Evolutionary conservation across 2,888 invertebrate species (phyloP).

Genomic region (Cynaeus angustus): DNA sequence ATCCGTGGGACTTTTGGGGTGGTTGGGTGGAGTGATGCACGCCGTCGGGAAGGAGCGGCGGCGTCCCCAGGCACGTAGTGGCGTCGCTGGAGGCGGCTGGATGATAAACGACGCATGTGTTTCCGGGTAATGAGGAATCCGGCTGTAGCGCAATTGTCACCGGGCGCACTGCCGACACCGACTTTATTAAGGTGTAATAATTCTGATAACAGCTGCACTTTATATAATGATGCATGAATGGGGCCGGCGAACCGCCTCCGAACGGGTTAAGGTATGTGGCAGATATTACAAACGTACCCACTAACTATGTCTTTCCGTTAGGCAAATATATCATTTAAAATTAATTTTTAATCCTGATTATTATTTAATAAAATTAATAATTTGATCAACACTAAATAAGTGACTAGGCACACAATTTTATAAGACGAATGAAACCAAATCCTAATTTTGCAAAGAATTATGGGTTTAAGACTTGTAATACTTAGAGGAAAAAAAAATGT

Average conservation of each 20-base stretch:
- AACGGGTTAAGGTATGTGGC: not conserved
- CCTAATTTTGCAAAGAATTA: too few relatives aligned
- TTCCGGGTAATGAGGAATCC: slow-evolving; percentile 59
- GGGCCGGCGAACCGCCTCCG: slow-evolving; percentile 27
- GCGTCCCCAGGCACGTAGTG: slow-evolving; percentile 54
- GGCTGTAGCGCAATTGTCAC: slow-evolving; percentile 64
- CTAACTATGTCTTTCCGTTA: too few relatives aligned
- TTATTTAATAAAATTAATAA: too few relatives aligned
- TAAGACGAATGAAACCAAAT: too few relatives aligned
- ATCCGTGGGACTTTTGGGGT: slow-evolving; percentile 36
- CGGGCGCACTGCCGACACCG: slow-evolving; percentile 58
- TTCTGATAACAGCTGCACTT: slow-evolving; percentile 68
- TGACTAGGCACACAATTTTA: too few relatives aligned
- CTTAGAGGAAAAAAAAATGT: too few relatives aligned
- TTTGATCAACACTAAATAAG: too few relatives aligned
- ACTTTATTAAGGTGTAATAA: slow-evolving; percentile 69
- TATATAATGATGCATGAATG: slow-evolving; percentile 65
- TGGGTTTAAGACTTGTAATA: too few relatives aligned
- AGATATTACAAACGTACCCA: not conserved
- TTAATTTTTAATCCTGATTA: too few relatives aligned
- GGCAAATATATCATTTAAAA: too few relatives aligned
- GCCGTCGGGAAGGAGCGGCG: slow-evolving; percentile 34
- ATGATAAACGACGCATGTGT: slow-evolving; percentile 63
- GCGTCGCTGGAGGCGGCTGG: slow-evolving; percentile 54
- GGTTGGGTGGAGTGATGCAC: slow-evolving; percentile 32